phyloP scores from a whole-genome alignment of 2,797 vertebrate species.

The Epinephelus awoara region DNA sequence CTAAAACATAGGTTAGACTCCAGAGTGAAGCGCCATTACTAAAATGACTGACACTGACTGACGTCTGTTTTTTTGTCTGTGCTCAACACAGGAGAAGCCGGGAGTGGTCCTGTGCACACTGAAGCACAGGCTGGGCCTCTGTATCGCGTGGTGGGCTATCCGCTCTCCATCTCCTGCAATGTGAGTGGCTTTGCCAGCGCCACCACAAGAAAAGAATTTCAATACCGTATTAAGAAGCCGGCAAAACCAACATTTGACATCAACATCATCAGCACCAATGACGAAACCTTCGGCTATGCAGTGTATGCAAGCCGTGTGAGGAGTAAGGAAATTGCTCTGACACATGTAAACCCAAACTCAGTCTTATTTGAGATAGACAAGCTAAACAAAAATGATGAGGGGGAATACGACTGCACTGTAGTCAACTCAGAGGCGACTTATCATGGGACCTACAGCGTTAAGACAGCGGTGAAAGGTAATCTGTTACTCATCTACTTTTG shows the following conservation, averaged over 20 bases:
- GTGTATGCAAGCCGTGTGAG: rapidly evolving
- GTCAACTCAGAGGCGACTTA: background rate
- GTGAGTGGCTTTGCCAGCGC: constrained; percentile 68
- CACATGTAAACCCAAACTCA: constrained; percentile 63
- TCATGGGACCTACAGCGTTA: constrained; percentile 72
- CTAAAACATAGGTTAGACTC: background rate
- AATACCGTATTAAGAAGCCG: constrained; percentile 60
- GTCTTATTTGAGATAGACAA: constrained; percentile 76
- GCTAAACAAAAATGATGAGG: constrained; percentile 73
- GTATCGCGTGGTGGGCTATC: constrained; percentile 77
- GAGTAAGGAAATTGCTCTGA: constrained; percentile 58
- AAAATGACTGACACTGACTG: background rate
- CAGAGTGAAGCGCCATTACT: background rate
- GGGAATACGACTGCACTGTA: constrained; percentile 79
- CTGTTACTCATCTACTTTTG: background rate
- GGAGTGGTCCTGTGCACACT: constrained; percentile 58
- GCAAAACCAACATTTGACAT: rapidly evolving
- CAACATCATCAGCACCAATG: constrained; percentile 71
- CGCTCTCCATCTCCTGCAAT: constrained; percentile 81
- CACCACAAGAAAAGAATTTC: constrained; percentile 45
- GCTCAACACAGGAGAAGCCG: constrained; percentile 71
- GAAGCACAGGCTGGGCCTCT: constrained; percentile 81
- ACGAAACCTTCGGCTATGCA: constrained; percentile 23
- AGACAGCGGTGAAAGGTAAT: constrained; percentile 81
- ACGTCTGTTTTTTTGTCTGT: constrained; percentile 36